A percentile compares a stretch with the other conserved stretches of the same genome.
Conservation (phyloP, 2,113 vertebrate species). For the Sakesphorus luctuosus region DNA sequence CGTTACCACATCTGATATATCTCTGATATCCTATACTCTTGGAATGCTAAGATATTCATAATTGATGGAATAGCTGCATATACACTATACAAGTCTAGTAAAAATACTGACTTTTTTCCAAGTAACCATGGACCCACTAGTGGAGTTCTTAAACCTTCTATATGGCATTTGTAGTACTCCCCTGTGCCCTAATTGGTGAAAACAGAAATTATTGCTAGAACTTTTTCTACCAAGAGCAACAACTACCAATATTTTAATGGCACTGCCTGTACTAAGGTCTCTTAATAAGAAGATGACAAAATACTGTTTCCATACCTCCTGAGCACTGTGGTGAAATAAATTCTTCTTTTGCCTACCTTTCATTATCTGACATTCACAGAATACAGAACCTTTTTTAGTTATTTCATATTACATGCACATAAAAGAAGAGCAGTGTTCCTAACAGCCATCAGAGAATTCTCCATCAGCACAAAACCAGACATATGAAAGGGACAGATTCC, state of each 20-base stretch:
- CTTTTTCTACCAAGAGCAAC: background rate
- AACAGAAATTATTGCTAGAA: background rate
- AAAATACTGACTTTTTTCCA: background rate
- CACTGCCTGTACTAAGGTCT: background rate
- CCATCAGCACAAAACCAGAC: background rate
- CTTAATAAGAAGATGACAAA: background rate
- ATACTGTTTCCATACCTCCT: background rate
- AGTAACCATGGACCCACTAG: background rate
- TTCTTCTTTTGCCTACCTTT: background rate
- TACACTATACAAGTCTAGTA: background rate
- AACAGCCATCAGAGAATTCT: background rate
- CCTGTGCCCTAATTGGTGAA: background rate
- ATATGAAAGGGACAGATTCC: background rate
- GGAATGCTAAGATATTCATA: background rate
- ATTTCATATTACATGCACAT: background rate
- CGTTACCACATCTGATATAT: background rate
- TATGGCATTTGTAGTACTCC: background rate
- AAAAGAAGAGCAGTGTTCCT: background rate
- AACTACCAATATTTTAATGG: slow-evolving; percentile 1
- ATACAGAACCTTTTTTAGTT: background rate
- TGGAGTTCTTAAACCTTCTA: background rate
- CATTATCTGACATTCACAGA: background rate
- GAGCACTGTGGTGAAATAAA: background rate
- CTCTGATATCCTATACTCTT: background rate
- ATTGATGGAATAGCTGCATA: background rate